Evolutionary conservation across 2,113 vertebrate genomes (phyloP).

Genomic region (Hippoglossus stenolepis): DNA sequence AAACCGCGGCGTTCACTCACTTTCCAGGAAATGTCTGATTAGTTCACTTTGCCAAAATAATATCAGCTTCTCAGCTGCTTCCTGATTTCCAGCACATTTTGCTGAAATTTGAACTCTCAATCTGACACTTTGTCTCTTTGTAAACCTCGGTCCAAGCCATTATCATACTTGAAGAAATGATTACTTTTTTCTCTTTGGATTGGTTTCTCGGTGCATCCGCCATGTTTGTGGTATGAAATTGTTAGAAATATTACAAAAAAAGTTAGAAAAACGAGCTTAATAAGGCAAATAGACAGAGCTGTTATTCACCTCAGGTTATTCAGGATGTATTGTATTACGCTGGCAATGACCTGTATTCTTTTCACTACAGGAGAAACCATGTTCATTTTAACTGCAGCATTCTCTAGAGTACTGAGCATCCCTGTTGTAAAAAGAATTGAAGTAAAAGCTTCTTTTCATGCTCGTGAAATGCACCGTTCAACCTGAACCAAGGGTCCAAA

Average conservation of each 20-base stretch:
- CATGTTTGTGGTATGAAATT: neutral
- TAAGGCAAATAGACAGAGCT: neutral
- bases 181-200: neutral
- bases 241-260: neutral
- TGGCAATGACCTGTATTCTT: neutral
- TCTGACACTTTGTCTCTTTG: neutral
- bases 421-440: neutral
- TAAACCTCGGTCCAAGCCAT: constrained; percentile 1
- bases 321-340: neutral
- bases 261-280: neutral
- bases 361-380: neutral
- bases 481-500: constrained; percentile 1
- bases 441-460: neutral
- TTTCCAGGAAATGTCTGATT: constrained; percentile 27
- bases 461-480: constrained; percentile 1
- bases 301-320: neutral
- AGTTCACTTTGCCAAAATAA: constrained; percentile 2
- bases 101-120: neutral
- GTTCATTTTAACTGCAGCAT: neutral
- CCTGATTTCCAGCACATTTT: neutral
- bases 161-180: neutral
- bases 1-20: neutral
- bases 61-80: constrained; percentile 35
- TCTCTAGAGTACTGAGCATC: neutral
- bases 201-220: neutral